Conservation (phyloP, 2,888 invertebrate genomes). For the Elaeidobius kamerunicus region DNA sequence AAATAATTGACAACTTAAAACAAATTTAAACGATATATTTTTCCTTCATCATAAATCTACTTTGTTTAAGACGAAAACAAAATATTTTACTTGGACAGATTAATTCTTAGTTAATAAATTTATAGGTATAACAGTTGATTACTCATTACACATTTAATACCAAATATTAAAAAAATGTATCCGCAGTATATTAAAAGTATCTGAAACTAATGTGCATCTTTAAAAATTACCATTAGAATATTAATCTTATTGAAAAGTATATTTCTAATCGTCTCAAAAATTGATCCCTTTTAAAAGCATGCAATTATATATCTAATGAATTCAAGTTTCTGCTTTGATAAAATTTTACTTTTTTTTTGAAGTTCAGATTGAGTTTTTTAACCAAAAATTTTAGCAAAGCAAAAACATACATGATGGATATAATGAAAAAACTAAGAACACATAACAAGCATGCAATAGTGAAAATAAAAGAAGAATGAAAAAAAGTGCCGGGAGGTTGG, state of each 20-base stretch:
- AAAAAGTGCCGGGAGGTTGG: conserved; percentile 42
- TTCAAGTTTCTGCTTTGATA: background rate
- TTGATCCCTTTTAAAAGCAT: background rate
- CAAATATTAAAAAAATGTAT: conserved; percentile 8
- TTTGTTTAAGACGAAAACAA: too few relatives aligned
- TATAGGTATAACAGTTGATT: too few relatives aligned
- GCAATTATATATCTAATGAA: background rate
- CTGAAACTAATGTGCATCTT: background rate
- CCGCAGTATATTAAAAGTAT: background rate
- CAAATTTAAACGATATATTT: background rate
- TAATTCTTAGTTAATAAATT: too few relatives aligned
- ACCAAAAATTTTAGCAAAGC: conserved; percentile 9
- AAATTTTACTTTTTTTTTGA: background rate
- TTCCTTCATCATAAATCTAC: too few relatives aligned
- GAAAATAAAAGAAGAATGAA: conserved; percentile 37
- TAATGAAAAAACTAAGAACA: conserved; percentile 26
- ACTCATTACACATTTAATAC: too few relatives aligned
- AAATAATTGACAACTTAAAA: too few relatives aligned
- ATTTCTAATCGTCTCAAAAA: background rate
- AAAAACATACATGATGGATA: conserved; percentile 38
- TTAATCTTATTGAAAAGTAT: background rate
- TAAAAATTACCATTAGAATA: too few relatives aligned
- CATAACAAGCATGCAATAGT: conserved; percentile 38
- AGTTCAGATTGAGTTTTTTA: background rate
- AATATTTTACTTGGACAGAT: too few relatives aligned